These are phyloP conservation scores for Chascanopsetta lugubris DNA, from an alignment of 2,113 vertebrate genomes.

Conservation along the genomic window DNA sequence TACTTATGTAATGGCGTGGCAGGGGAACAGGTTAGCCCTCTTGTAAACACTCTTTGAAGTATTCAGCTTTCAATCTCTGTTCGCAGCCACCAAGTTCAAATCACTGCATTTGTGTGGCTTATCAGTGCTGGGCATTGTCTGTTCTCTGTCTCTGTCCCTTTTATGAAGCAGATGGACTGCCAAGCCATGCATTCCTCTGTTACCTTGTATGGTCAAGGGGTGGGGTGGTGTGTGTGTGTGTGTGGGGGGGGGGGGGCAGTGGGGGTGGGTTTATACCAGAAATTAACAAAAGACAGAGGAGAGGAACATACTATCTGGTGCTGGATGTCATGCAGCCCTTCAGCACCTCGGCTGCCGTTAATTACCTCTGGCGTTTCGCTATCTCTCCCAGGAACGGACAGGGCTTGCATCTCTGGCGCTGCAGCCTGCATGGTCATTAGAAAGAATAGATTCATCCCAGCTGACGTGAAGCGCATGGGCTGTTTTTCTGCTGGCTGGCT, in stretches of 20 bases:
- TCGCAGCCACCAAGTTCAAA: not conserved
- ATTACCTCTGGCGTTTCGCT: constrained; percentile 65
- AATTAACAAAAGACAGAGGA: constrained; percentile 75
- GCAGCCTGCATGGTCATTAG: constrained; percentile 60
- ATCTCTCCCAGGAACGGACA: constrained; percentile 60
- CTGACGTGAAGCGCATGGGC: constrained; percentile 21
- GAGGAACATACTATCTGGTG: constrained; percentile 57
- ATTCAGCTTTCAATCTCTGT: not conserved
- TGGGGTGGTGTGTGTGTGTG: constrained; percentile 70
- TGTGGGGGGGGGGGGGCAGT: constrained; percentile 67
- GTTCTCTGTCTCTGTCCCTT: constrained; percentile 40
- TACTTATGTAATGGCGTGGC: not conserved
- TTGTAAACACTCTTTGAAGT: too few species aligned
- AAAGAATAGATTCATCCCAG: constrained; percentile 45
- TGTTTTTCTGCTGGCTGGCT: constrained; percentile 7
- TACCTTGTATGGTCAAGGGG: constrained; percentile 93
- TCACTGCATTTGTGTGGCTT: not conserved
- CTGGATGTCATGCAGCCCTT: constrained; percentile 61
- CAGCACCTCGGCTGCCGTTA: constrained; percentile 66
- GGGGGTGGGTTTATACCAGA: constrained; percentile 74
- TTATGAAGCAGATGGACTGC: constrained; percentile 74
- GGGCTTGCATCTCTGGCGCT: constrained; percentile 51
- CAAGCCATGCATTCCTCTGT: constrained; percentile 79
- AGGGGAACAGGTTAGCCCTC: too few species aligned
- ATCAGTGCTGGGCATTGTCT: constrained; percentile 24